Base-by-base conservation (phyloP, 1,140 invertebrate genomes). In the Papilio helenus region DNA sequence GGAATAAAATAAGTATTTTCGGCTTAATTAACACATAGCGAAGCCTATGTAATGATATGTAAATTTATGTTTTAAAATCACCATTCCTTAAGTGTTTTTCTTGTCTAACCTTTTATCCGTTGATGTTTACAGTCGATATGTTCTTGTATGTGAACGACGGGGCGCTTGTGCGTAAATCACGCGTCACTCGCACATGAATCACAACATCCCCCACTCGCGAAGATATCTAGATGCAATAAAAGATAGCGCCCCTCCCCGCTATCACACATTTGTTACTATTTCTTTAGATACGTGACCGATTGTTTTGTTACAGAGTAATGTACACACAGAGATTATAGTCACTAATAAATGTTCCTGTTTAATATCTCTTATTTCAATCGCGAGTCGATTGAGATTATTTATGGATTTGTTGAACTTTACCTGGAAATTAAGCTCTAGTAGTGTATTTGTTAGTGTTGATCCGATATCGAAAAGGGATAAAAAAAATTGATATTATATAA, bases 171-270 rank as follows among this genome's bases (percentile, higher is more conserved):
- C 29, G 58, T 77, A 77, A 77, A 77, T 77, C 76, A 77, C 76
- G 18, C 51, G 76, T 77, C 58, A 44, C 51, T 77, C n/a, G 39
- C 51, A n/a, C 76, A 77, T 77, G 76, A 77, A 77, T 77, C 76
- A 77, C 76, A 77, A 77, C 76, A 77, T 77, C 55, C 76, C 74
- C 76, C 55, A 61, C 76, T 65, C 34, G 76, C 51, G 26, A 76
- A 76, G 76, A 77, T 77, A 77, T 77, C 76, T 77, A 65, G 76
- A 77, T 77, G 76, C 76, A 77, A 77, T 77, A 77, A 77, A 65
- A 77, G 76, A 77, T 77, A 44, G 34, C 51, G 29, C 23, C 76
- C 76, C 76, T 77, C 76, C 74, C 26, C 34, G 23, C 76, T 77
- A 77, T 77, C 76, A 61, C 42, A 51, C 76, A 77, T 77, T 77